Evolutionary conservation across 1,140 invertebrate species (phyloP).

Genomic region (Anthonomus grandis): DNA sequence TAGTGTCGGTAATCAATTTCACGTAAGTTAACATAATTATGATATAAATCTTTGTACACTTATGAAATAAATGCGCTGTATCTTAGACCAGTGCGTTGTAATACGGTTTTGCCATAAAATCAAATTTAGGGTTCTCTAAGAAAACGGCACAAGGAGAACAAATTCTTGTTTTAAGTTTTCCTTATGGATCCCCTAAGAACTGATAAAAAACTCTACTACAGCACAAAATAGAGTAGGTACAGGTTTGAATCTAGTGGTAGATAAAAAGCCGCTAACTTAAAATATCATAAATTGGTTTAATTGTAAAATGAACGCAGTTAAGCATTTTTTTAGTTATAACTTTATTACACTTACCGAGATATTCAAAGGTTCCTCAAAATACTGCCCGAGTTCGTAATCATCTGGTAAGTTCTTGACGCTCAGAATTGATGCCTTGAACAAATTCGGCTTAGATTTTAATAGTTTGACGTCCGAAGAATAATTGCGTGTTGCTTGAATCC

Average conservation of each 20-base stretch:
- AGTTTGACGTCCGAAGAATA: conserved; percentile 50
- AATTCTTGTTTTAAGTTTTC: not conserved
- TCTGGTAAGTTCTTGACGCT: conserved; percentile 52
- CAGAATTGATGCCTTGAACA: conserved; percentile 60
- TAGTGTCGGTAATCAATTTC: too few relatives aligned
- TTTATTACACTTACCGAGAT: conserved; percentile 49
- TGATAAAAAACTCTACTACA: too few relatives aligned
- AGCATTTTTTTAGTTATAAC: not conserved
- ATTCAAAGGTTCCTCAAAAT: conserved; percentile 51
- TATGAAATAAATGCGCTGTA: too few relatives aligned
- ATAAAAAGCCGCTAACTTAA: not conserved
- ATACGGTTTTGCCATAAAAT: too few relatives aligned
- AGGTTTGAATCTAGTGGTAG: not conserved
- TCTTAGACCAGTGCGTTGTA: too few relatives aligned
- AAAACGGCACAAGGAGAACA: too few relatives aligned
- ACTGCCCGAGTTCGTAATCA: conserved; percentile 61
- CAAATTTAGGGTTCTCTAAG: too few relatives aligned
- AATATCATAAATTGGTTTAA: not conserved
- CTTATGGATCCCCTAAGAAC: not conserved
- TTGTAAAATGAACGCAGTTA: conserved; percentile 33
- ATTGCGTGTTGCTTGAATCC: conserved; percentile 56
- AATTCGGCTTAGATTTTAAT: conserved; percentile 56
- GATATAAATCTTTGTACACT: too few relatives aligned
- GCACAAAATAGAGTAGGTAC: not conserved
- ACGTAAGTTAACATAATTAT: too few relatives aligned